Evolutionary conservation across 2,888 invertebrate species (phyloP).

Genomic region (Hyppa rectilinea): DNA sequence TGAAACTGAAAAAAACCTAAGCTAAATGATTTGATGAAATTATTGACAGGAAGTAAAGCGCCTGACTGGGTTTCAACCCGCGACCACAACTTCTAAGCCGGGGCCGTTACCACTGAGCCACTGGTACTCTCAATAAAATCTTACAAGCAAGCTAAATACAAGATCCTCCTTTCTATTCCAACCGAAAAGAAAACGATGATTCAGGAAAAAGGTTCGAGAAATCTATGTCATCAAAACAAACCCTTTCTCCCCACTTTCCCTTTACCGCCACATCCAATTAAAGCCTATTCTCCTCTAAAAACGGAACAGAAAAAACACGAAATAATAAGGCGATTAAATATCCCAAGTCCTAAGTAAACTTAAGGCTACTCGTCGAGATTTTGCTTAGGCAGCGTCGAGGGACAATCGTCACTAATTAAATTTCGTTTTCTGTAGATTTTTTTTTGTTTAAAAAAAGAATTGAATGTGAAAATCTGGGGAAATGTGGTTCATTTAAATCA

Average conservation of each 20-base stretch:
- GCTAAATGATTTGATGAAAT: no score
- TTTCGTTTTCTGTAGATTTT: constrained; percentile 65
- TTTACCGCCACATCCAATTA: constrained; percentile 41
- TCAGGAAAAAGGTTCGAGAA: constrained; percentile 22
- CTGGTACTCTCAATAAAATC: no score
- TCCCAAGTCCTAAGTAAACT: constrained; percentile 69
- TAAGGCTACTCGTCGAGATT: constrained; percentile 60
- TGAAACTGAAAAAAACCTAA: no score
- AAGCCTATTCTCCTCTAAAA: constrained; percentile 23
- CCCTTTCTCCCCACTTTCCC: constrained; percentile 25
- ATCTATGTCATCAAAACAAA: constrained; percentile 50
- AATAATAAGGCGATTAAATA: constrained; percentile 64
- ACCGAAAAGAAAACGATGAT: constrained; percentile 35
- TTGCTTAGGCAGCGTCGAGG: constrained; percentile 56
- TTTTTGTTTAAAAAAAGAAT: constrained; percentile 61
- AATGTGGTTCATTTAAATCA: constrained; percentile 51
- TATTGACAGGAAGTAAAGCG: no score
- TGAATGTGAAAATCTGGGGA: constrained; percentile 43
- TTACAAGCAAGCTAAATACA: background rate
- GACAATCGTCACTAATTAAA: constrained; percentile 70
- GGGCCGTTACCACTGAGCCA: no score
- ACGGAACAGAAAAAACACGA: constrained; percentile 48
- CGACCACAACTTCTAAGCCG: no score
- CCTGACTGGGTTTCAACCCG: no score
- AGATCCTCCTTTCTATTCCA: no score